Evolutionary conservation across 2,888 invertebrate genomes (phyloP), one percentile per base, ranked within the genome.

Genomic region (Cephus pulcher): DNA sequence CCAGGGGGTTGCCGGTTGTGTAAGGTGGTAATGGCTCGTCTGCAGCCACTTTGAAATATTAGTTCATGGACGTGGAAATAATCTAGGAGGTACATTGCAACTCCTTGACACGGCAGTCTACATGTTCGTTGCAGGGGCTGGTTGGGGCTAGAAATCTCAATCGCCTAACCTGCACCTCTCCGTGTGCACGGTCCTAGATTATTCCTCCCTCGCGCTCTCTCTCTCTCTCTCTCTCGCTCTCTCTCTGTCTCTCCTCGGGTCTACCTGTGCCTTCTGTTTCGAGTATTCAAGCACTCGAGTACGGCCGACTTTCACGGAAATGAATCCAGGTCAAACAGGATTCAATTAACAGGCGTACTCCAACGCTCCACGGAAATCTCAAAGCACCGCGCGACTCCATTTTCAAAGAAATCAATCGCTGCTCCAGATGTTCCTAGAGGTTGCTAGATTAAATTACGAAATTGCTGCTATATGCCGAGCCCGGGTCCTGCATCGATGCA

Each of bases 271-370:
- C 56, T 56, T 56, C 56, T 56, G 23, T 56, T 56, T 56, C 56
- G 6, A 56, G 56, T 56, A 56, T 23, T 56, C 23, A 1, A 23
- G 56, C 23, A 56, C 56, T 56, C 56, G 23, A 23, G 56, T 56
- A 23, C 56, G 15, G 15, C 40, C 70, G 70, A 30, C 33, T 70
- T 33, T 30, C 33, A 30, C 12, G 71, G 34, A 33, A 71, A 71
- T 12, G 71, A 71, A 71, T 71, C 71, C 71, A 71, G 71, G 71
- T 71, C 71, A 71, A 34, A 71, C 71, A 34, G 71, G 71, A 34
- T 71, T 71, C 71, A 71, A 71, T 71, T 71, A 71, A 33, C 34
- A 12, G 71, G 32, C 71, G 71, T 23, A 23, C 33, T 71, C 4
- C 15, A 15, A 71, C 71, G 23, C 9, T 23, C 12, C 12, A 32